phyloP scores from a whole-genome alignment of 2,113 vertebrate genomes.

The Platysternon megacephalum region DNA sequence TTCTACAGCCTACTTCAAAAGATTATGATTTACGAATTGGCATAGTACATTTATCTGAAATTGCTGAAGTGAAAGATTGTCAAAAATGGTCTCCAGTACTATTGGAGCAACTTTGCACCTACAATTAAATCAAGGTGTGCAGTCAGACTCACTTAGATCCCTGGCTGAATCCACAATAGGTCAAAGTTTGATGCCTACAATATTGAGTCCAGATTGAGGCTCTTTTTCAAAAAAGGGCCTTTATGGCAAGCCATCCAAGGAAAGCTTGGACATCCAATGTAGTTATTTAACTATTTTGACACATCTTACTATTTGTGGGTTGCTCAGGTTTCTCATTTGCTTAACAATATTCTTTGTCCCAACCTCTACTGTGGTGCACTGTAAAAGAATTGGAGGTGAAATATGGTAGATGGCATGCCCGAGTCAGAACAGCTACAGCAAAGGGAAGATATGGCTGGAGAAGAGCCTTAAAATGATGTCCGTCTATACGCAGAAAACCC shows the following conservation, averaged over 20 bases:
- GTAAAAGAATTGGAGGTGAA: no score
- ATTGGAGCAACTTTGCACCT: background rate
- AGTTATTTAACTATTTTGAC: background rate
- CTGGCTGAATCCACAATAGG: background rate
- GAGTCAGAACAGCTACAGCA: background rate
- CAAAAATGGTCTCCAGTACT: no score
- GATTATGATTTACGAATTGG: background rate
- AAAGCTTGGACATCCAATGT: background rate
- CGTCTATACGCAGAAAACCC: background rate
- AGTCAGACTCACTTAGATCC: background rate
- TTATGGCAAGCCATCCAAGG: background rate
- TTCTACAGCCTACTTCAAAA: background rate
- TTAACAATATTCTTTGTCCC: no score
- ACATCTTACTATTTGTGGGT: no score
- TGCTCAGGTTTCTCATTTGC: no score
- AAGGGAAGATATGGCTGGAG: background rate
- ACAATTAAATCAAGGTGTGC: no score
- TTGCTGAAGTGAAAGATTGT: background rate
- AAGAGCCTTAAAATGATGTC: background rate
- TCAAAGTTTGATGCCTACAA: background rate
- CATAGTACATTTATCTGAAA: background rate
- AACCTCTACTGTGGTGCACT: no score
- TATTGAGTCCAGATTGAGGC: background rate
- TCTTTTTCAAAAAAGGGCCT: background rate
- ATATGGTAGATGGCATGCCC: no score